Evolutionary conservation across 2,797 vertebrate species (phyloP), one percentile per base, ranked within the genome.

Genomic region (Protosalanx chinensis): DNA sequence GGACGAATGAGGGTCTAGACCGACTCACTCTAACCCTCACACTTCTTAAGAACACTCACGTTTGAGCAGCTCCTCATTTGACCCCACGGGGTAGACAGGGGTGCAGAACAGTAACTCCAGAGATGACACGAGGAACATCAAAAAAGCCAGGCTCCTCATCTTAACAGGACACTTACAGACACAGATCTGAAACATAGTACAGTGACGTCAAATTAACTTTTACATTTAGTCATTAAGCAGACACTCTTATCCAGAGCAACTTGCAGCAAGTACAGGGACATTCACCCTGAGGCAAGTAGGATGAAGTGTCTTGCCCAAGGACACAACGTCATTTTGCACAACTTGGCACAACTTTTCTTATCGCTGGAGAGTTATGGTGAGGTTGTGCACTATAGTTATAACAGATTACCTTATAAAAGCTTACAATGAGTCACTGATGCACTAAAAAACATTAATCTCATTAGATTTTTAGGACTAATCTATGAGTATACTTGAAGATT

Each of bases 131-230:
- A 68, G 76, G 46, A 89, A 72, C 29, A 83, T 23, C 33, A 91
- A 78, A 79, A 91, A 15, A 72, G 90, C 81, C 65, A 88, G 79
- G 5, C 1, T 71, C 86, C 81, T 90, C 94, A 94, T 95, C 76
- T 72, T 92, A 78, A 72, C 70, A 71, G 79, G 64, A 69, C 64
- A 73, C 33, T 56, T 18, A n/a, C 63, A 61, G 57, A 16, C 27
- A 16, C 13, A 74, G 27, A 35, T 10, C 37, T 63, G 30, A 51
- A 73, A 68, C 57, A 73, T 8, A 27, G 23, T 10, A 35, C 4
- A 32, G 23, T 46, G 64, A 58, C 10, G 41, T 46, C 10, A 46
- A 46, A 46, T 13, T 46, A 10, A 46, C 7, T 12, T 12, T 13
- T 46, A 27, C 23, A 27, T 27, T 27, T 27, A 27, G 23, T 27